Evolutionary conservation across 2,888 invertebrate genomes (phyloP).

Genomic region (Gymnocheta viridis): DNA sequence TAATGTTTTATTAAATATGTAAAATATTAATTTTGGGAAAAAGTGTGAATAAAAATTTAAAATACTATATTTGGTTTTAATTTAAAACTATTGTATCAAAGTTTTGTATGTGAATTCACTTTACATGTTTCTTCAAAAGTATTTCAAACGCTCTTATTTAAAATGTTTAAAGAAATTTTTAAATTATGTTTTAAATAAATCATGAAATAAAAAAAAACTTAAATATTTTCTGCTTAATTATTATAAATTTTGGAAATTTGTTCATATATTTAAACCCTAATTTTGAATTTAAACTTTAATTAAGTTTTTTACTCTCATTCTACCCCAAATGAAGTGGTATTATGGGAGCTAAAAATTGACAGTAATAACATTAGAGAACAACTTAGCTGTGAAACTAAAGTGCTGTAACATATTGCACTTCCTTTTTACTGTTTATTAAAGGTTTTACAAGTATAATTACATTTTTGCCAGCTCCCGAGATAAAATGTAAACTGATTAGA

Average conservation of each 20-base stretch:
- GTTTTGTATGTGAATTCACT: too few relatives aligned
- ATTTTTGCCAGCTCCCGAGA: constrained; percentile 22
- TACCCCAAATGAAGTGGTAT: neutral
- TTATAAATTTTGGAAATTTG: neutral
- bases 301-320: neutral
- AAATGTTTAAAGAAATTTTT: too few relatives aligned
- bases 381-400: neutral
- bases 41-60: too few relatives aligned
- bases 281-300: neutral
- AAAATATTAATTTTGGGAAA: too few relatives aligned
- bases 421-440: neutral
- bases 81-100: too few relatives aligned
- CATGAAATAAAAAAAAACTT: too few relatives aligned
- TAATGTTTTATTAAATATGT: too few relatives aligned
- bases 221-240: too few relatives aligned
- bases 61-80: too few relatives aligned
- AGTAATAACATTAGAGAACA: neutral
- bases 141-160: too few relatives aligned
- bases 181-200: too few relatives aligned
- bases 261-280: neutral
- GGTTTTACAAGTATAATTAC: constrained; percentile 16
- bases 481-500: constrained; percentile 37
- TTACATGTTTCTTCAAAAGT: too few relatives aligned
- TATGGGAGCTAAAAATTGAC: neutral
- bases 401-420: neutral